These are phyloP conservation scores for Sinella curviseta DNA, from an alignment of 1,140 invertebrate genomes.

Conservation along the genomic window DNA sequence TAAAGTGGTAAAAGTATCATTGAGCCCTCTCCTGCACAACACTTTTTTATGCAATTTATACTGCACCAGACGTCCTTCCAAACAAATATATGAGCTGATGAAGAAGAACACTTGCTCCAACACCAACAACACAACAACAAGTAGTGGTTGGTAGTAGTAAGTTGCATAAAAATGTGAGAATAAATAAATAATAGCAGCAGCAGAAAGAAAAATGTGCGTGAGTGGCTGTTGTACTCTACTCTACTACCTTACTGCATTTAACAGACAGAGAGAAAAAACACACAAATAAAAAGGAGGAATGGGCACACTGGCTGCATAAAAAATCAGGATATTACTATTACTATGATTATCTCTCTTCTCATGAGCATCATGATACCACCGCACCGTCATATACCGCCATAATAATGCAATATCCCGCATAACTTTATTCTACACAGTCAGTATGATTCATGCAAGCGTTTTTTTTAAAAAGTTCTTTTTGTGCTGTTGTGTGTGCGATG, in stretches of 20 bases:
- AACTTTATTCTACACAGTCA: neutral
- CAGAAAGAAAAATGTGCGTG: no score
- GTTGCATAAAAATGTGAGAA: neutral
- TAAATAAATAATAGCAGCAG: neutral
- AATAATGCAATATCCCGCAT: neutral
- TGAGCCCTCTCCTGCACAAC: neutral
- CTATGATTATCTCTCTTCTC: neutral
- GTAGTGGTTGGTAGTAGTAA: neutral
- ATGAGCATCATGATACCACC: neutral
- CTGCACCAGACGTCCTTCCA: neutral
- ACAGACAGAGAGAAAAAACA: no score
- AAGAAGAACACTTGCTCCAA: neutral
- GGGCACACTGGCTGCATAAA: neutral
- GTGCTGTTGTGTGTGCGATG: no score
- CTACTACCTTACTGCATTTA: no score
- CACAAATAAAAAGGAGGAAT: no score
- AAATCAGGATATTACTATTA: constrained; percentile 11
- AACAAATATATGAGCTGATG: constrained; percentile 3
- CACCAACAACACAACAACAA: neutral
- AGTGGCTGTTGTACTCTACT: no score
- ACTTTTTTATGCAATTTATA: neutral
- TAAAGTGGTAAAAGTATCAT: constrained; percentile 14
- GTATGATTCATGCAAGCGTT: neutral
- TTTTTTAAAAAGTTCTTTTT: neutral
- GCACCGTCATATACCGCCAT: neutral